These are phyloP conservation scores for Sus cebifrons DNA, from an alignment of 2,797 vertebrate genomes.

Conservation along the genomic window DNA sequence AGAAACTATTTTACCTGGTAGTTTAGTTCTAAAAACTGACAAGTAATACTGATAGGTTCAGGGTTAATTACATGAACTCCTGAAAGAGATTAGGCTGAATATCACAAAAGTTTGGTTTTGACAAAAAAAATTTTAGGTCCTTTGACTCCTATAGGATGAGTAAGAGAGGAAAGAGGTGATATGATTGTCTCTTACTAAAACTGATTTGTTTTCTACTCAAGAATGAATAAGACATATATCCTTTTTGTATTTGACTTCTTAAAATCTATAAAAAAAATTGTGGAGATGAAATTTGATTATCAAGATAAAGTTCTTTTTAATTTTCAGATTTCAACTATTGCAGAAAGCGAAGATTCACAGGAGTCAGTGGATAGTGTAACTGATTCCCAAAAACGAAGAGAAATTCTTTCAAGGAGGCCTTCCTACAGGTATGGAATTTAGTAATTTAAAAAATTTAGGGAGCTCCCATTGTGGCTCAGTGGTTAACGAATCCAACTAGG, in stretches of 20 bases:
- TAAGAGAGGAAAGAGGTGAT: background rate
- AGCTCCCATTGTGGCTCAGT: too few relatives aligned
- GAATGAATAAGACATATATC: background rate
- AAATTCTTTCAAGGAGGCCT: conserved; percentile 98
- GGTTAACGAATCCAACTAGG: too few relatives aligned
- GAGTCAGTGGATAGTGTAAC: conserved; percentile 99
- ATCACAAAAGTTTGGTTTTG: background rate
- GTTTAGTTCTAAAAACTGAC: conserved; percentile 58
- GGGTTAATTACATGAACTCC: conserved; percentile 30
- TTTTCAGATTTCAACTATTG: conserved; percentile 98
- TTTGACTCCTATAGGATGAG: conserved; percentile 34
- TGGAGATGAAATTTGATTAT: conserved; percentile 79
- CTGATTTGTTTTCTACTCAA: conserved; percentile 15
- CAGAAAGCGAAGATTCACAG: conserved; percentile 99
- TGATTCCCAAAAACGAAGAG: conserved; percentile 98
- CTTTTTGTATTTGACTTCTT: conserved; percentile 56
- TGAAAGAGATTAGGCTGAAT: conserved; percentile 40
- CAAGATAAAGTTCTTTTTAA: conserved; percentile 84
- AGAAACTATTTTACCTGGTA: conserved; percentile 52
- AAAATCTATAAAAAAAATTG: conserved; percentile 65
- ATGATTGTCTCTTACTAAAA: conserved; percentile 3
- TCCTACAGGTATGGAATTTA: conserved; percentile 95
- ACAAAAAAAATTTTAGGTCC: conserved; percentile 19
- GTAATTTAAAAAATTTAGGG: conserved; percentile 12
- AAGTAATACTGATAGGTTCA: conserved; percentile 6